Evolutionary conservation across 2,113 vertebrate species (phyloP), one percentile per base, ranked within the genome.

Genomic region (Delphinus delphis): DNA sequence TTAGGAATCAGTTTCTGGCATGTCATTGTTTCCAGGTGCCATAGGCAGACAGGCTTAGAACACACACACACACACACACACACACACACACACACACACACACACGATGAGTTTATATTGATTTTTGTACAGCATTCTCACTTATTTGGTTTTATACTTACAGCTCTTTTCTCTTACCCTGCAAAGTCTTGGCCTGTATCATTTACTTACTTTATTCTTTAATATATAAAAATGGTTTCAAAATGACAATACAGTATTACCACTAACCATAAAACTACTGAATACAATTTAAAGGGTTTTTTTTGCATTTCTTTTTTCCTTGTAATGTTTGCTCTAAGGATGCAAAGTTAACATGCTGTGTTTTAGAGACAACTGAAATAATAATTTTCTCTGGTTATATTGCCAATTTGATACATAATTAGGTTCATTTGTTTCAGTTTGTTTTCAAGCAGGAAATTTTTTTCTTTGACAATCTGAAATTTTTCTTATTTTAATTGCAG

Each of bases 301-400:
- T 65, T 85, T 92, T 70, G 47, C 79, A 74, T 71, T 84, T 94
- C 12, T 77, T 83, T 62, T 91, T 74, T 38, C 20, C 50, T 91
- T 82, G 50, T 77, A 73, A 62, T 79, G 21, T 88, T n/a, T 62
- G 28, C 8, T 26, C 50, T 68, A 93, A 77, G 28, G 31, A 71
- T 73, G 38, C 26, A 81, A 91, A 93, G 26, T 62, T 50, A 88
- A 96, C 76, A 58, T 65, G 33, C 33, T 95, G 11, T 92, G 62
- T 89, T 91, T 92, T 79, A 85, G 86, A 77, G 67, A 81, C 2
- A 86, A 20, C 77, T 87, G 58, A 95, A 95, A 91, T 88, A 94
- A 95, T 86, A 94, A 95, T 87, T 93, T 97, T 73, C 5, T 92
- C 23, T 93, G 60, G 21, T 85, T 94, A 77, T 81, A 89, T 47